Evolutionary conservation across 2,113 vertebrate species (phyloP).

Genomic region (Stigmatopora argus): DNA sequence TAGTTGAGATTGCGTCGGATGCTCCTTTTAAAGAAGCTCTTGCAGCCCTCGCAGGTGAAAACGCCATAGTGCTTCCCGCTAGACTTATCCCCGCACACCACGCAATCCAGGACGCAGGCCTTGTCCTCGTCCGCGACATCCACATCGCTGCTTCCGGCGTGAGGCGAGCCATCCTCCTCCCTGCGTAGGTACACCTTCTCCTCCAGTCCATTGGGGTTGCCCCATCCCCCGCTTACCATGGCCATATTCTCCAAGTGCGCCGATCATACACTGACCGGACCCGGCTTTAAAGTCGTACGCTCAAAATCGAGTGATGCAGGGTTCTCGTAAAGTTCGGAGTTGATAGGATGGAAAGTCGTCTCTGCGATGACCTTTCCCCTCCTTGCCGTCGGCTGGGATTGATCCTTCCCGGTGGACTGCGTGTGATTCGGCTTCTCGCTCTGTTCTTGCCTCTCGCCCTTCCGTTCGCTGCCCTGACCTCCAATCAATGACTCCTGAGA

Average conservation of each 20-base stretch:
- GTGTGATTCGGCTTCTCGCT: slow-evolving; percentile 47
- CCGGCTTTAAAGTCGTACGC: slow-evolving; percentile 6
- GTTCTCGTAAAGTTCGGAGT: slow-evolving; percentile 6
- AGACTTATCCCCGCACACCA: slow-evolving; percentile 90
- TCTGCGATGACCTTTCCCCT: slow-evolving; percentile 53
- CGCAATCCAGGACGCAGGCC: slow-evolving; percentile 85
- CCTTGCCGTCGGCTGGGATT: slow-evolving; percentile 39
- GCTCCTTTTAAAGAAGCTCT: slow-evolving; percentile 96
- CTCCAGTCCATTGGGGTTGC: slow-evolving; percentile 80
- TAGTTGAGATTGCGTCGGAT: slow-evolving; percentile 90
- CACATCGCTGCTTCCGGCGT: slow-evolving; percentile 82
- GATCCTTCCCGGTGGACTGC: slow-evolving; percentile 39
- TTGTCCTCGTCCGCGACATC: slow-evolving; percentile 84
- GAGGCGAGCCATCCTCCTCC: slow-evolving; percentile 81
- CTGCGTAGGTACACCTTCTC: slow-evolving; percentile 78
- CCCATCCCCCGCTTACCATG: slow-evolving; percentile 92
- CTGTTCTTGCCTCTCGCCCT: slow-evolving; percentile 30
- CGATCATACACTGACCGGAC: slow-evolving; percentile 51
- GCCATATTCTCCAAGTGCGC: slow-evolving; percentile 77
- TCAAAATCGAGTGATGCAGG: slow-evolving; percentile 1
- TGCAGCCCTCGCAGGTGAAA: slow-evolving; percentile 94
- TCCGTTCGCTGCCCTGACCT: slow-evolving; percentile 46
- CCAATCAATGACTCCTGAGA: slow-evolving; percentile 51
- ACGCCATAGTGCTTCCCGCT: slow-evolving; percentile 92
- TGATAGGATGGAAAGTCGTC: slow-evolving; percentile 18